phyloP scores from a whole-genome alignment of 2,113 vertebrate species.

The Fulica atra region DNA sequence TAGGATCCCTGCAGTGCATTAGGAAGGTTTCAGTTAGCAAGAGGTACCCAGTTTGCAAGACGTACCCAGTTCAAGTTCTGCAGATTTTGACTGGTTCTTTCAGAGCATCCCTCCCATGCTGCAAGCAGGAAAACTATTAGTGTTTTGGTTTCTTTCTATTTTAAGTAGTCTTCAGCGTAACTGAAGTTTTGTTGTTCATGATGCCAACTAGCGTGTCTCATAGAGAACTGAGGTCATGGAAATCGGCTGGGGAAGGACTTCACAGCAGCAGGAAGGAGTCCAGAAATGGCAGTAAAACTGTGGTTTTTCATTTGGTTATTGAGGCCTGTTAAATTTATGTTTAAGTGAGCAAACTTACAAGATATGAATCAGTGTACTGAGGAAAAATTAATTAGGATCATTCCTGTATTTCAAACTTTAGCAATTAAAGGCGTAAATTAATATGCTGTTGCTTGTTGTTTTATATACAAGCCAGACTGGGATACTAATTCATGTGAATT shows the following conservation, averaged over 20 bases:
- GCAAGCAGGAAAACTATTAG: slow-evolving; percentile 11
- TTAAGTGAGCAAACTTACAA: not conserved
- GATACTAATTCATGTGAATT: not conserved
- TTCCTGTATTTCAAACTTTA: not conserved
- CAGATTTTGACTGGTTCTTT: not conserved
- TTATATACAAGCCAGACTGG: not conserved
- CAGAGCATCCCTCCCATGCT: not conserved
- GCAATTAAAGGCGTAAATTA: not conserved
- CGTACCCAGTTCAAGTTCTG: not conserved
- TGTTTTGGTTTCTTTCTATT: slow-evolving; percentile 45
- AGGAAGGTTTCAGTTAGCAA: not conserved
- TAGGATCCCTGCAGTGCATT: not conserved
- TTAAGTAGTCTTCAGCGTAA: not conserved
- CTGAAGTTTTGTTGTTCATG: slow-evolving; percentile 53
- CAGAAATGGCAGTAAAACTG: slow-evolving; percentile 46
- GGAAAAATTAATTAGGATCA: not conserved
- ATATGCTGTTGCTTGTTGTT: not conserved
- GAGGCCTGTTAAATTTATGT: not conserved
- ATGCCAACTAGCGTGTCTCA: slow-evolving; percentile 44
- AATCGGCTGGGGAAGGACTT: slow-evolving; percentile 11
- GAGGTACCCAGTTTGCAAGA: not conserved
- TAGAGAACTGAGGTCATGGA: slow-evolving; percentile 60
- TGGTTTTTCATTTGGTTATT: slow-evolving; percentile 21
- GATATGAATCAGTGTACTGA: not conserved
- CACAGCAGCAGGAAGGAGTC: slow-evolving; percentile 27